Percentiles rank a stretch among this genome's conserved stretches.
Conservation (phyloP, 1,140 invertebrate genomes). For the Caenorhabditis brenneri region DNA sequence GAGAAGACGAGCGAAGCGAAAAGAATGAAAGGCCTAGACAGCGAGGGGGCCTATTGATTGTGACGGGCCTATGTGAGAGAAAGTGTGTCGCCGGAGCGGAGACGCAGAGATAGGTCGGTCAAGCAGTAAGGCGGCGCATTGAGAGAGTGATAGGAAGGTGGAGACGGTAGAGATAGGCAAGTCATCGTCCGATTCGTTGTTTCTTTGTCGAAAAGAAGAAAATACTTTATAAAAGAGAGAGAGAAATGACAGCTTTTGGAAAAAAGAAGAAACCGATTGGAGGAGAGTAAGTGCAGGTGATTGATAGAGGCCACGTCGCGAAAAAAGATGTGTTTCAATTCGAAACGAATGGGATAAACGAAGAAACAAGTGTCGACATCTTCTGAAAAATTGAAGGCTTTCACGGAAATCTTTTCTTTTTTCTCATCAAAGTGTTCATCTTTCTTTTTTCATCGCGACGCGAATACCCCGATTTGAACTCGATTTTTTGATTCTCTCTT, state of each 20-base stretch:
- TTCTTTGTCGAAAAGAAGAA: slow-evolving; percentile 17
- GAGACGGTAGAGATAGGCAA: background rate
- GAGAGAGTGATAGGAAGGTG: background rate
- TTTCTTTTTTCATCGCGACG: no score
- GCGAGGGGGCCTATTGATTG: slow-evolving; percentile 35
- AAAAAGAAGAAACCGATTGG: slow-evolving; percentile 24
- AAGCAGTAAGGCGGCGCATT: background rate
- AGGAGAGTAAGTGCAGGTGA: slow-evolving; percentile 3
- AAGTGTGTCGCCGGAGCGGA: background rate
- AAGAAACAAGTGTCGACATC: background rate
- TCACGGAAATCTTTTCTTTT: slow-evolving; percentile 8
- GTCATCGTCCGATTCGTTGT: background rate
- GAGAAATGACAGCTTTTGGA: slow-evolving; percentile 3
- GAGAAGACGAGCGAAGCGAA: background rate
- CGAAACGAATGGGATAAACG: background rate
- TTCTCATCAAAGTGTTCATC: background rate
- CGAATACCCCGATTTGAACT: no score
- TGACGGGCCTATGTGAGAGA: slow-evolving; percentile 16
- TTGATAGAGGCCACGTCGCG: background rate
- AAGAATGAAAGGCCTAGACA: slow-evolving; percentile 23
- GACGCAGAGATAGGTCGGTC: slow-evolving; percentile 29
- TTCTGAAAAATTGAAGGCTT: slow-evolving; percentile 25
- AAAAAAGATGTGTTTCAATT: background rate
- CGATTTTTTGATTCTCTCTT: background rate
- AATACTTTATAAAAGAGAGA: background rate